phyloP scores from a whole-genome alignment of 2,113 vertebrate genomes.

The Lamprotornis superbus region DNA sequence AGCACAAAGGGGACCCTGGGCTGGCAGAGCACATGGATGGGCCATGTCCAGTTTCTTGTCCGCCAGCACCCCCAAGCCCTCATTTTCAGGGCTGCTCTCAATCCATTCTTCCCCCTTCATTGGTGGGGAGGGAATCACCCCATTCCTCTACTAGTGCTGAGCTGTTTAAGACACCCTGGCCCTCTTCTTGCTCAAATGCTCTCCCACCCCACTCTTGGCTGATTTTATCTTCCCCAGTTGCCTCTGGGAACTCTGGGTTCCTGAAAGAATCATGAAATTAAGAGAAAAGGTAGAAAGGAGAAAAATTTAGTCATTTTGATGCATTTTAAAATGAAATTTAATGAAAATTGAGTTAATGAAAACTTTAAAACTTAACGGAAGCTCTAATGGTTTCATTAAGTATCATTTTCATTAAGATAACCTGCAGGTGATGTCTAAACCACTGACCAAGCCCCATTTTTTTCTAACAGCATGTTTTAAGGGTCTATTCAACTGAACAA shows the following conservation, averaged over 20 bases:
- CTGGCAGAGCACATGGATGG: not conserved
- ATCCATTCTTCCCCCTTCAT: accelerated
- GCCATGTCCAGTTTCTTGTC: not conserved
- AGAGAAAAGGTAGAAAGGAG: not conserved
- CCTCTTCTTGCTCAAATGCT: not conserved
- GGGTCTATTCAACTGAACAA: accelerated
- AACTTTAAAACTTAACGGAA: not conserved
- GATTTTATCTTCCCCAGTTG: not conserved
- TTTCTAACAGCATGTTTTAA: not conserved
- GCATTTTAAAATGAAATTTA: not conserved
- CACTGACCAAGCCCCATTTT: not conserved
- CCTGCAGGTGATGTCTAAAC: not conserved
- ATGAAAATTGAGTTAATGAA: not conserved
- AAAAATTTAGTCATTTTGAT: not conserved
- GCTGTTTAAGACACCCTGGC: accelerated
- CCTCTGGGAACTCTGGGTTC: not conserved
- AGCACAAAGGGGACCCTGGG: not conserved
- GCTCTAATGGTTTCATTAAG: not conserved
- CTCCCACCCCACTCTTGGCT: not conserved
- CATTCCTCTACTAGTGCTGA: accelerated
- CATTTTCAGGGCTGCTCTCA: not conserved
- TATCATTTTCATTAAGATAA: not conserved
- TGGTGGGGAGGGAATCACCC: too few relatives aligned
- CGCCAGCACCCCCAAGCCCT: not conserved
- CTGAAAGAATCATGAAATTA: not conserved